Evolutionary conservation across 1,140 invertebrate species (phyloP), one percentile per base, ranked within the genome.

Genomic region (Diachasma alloeum): DNA sequence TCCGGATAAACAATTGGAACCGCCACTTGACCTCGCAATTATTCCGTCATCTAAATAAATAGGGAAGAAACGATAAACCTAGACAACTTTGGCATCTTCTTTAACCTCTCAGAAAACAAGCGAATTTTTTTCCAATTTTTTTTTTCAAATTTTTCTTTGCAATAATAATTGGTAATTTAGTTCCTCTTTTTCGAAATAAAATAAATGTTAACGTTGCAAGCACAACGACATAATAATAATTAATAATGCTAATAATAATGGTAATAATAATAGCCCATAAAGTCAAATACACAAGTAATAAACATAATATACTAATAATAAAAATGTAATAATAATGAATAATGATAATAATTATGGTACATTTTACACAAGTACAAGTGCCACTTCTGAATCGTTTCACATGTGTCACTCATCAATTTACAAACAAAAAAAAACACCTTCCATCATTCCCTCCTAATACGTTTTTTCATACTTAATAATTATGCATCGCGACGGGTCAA

Each of bases 21-120:
- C 5, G 6, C n/a, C 9, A 10, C 6, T 63, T 26, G 59, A 63
- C 42, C 36, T 70, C 75, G 78, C 77, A 22, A 26, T 79, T 82
- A 80, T 78, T 78, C 80, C 79, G 77, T 59, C 4, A 22, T 78
- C 75, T 82, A 66, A 79, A 78, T 78, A 72, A 78, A 37, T 68
- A 68, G n/a, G 36, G 17, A 31, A 68, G 11, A 76, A 80, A 81
- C 83, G 82, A 84, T 89, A 88, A 90, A 89, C 87, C 86, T 90
- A 89, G 83, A 90, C 86, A 89, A 89, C 88, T 89, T 90, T 90
- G 88, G 88, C 87, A 89, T 90, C 83, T 86, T 83, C 85, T 85
- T 85, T 87, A 88, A 81, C 73, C 79, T 78, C 81, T 83, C 83
- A 86, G 85, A 86, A 86, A 82, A 85, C 78, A 80, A 78, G 59